Conservation (phyloP, 2,797 vertebrate species). For the Gobionotothen gibberifrons region DNA sequence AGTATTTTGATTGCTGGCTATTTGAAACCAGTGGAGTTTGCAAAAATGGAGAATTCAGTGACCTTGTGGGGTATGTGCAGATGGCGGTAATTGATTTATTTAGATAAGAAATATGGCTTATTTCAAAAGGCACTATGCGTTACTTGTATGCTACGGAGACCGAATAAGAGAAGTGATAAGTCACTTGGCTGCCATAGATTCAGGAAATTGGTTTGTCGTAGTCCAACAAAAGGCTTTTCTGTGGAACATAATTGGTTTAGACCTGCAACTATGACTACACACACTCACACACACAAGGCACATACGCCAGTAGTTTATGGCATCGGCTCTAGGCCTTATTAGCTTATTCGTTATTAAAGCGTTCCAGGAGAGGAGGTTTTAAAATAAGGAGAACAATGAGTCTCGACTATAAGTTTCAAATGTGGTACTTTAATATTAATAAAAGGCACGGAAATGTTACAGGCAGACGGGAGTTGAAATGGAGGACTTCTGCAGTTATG, state of each 20-base stretch:
- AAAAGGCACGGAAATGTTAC: too few relatives aligned
- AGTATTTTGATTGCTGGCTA: slow-evolving; percentile 56
- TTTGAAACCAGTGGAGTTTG: slow-evolving; percentile 43
- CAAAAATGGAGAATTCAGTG: slow-evolving; percentile 57
- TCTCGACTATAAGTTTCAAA: too few relatives aligned
- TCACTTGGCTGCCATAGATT: slow-evolving; percentile 72
- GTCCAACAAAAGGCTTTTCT: slow-evolving; percentile 72
- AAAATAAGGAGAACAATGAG: too few relatives aligned
- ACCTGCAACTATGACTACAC: slow-evolving; percentile 53
- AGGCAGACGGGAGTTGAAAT: too few relatives aligned
- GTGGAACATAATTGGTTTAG: slow-evolving; percentile 65
- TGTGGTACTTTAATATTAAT: too few relatives aligned
- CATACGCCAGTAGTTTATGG: slow-evolving; percentile 15
- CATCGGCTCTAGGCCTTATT: slow-evolving; percentile 34
- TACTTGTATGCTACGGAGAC: slow-evolving; percentile 64
- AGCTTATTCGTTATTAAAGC: too few relatives aligned
- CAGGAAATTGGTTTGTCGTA: slow-evolving; percentile 79
- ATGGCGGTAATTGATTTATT: slow-evolving; percentile 72
- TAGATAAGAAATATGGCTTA: slow-evolving; percentile 70
- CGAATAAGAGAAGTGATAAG: slow-evolving; percentile 72
- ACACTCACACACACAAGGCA: neutral
- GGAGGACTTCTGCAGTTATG: too few relatives aligned
- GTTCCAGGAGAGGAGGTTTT: too few relatives aligned
- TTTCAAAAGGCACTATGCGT: slow-evolving; percentile 56
- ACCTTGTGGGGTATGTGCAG: slow-evolving; percentile 38